These are phyloP conservation scores for Psephotus haematonotus DNA, from an alignment of 2,113 vertebrate species.

Conservation along the genomic window DNA sequence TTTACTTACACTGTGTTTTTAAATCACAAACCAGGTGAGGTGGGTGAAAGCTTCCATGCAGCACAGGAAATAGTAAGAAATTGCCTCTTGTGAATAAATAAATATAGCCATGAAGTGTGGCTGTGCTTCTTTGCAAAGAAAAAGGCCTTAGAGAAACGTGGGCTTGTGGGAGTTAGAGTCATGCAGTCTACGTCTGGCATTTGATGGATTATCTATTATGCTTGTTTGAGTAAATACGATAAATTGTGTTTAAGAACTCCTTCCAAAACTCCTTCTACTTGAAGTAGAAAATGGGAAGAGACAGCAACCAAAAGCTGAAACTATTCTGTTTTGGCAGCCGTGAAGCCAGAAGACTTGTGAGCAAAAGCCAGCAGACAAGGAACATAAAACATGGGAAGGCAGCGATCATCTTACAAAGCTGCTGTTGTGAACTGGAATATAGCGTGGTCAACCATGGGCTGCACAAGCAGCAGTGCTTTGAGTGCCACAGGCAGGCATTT, in stretches of 20 bases:
- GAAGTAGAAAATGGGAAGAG: neutral
- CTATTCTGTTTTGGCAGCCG: neutral
- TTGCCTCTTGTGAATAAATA: neutral
- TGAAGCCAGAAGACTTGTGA: neutral
- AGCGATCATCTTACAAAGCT: neutral
- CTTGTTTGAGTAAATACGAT: neutral
- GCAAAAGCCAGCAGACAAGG: neutral
- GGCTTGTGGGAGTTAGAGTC: neutral
- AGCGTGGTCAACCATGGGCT: rapidly evolving
- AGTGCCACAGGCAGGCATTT: rapidly evolving
- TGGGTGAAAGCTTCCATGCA: neutral
- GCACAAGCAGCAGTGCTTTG: neutral
- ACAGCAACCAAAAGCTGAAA: neutral
- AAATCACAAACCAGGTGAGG: neutral
- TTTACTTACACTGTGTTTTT: neutral
- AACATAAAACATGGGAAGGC: neutral
- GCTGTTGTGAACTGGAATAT: rapidly evolving
- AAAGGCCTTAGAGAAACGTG: neutral
- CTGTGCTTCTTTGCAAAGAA: neutral
- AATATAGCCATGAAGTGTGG: neutral
- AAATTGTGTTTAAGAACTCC: neutral
- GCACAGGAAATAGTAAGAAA: neutral
- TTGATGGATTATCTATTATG: neutral
- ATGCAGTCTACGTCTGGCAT: neutral
- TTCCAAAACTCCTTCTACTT: neutral